Percentiles rank a stretch among this genome's conserved stretches.
These are phyloP conservation scores for Dicerorhinus sumatrensis DNA, from an alignment of 2,113 vertebrate species.

Conservation along the genomic window DNA sequence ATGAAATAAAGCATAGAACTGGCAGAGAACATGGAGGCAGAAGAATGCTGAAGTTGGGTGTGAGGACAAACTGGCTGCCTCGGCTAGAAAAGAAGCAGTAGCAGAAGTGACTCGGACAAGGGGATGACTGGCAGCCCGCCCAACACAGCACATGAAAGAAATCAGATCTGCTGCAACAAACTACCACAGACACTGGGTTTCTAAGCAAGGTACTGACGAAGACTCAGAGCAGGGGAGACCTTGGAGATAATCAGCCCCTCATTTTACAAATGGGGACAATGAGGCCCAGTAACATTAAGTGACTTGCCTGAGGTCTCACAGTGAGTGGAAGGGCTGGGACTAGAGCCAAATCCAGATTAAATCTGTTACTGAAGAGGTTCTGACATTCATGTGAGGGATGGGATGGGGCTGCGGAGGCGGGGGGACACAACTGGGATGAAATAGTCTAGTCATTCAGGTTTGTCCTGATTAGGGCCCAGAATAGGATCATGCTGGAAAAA, in stretches of 20 bases:
- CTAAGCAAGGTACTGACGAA: constrained; percentile 60
- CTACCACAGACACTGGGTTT: constrained; percentile 46
- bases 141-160: constrained; percentile 66
- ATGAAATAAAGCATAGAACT: constrained; percentile 51
- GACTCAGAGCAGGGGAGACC: background rate
- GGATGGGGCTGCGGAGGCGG: too few species aligned
- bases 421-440: background rate
- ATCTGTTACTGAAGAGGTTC: constrained; percentile 64
- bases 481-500: constrained; percentile 37
- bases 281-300: constrained; percentile 23
- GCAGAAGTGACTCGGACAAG: constrained; percentile 54
- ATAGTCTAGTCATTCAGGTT: constrained; percentile 69
- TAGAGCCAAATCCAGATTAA: constrained; percentile 71
- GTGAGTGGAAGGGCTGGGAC: constrained; percentile 48
- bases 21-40: constrained; percentile 1
- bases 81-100: constrained; percentile 49
- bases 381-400: constrained; percentile 58
- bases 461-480: constrained; percentile 55
- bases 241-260: constrained; percentile 50
- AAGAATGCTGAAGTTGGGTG: constrained; percentile 42
- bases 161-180: constrained; percentile 56
- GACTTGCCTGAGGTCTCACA: constrained; percentile 63
- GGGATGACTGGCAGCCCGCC: constrained; percentile 64
- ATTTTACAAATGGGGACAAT: constrained; percentile 5
- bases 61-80: constrained; percentile 58